Conservation (phyloP, 2,888 invertebrate species). For the Graphium colonna region DNA sequence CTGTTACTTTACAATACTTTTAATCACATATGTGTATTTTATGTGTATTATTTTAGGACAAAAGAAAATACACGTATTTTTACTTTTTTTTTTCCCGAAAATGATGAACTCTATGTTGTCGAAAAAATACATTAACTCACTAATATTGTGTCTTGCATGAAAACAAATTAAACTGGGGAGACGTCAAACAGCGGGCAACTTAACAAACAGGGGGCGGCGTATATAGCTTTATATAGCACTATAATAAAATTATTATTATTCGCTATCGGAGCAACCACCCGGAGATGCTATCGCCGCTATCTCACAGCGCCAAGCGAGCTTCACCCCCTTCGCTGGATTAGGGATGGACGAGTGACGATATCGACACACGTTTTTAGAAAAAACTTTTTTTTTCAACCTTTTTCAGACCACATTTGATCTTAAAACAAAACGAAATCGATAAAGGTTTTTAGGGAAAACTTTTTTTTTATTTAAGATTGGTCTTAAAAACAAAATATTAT, state of each 20-base stretch:
- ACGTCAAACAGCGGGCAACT: conserved; percentile 18
- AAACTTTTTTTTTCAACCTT: conserved; percentile 22
- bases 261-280: conserved; percentile 75
- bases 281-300: conserved; percentile 72
- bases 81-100: too few relatives aligned
- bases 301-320: conserved; percentile 74
- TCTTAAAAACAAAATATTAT: too few relatives aligned
- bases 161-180: too few relatives aligned
- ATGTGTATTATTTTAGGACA: too few relatives aligned
- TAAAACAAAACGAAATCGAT: conserved; percentile 42
- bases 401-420: too few relatives aligned
- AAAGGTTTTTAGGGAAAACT: conserved; percentile 5
- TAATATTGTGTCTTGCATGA: too few relatives aligned
- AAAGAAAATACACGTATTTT: too few relatives aligned
- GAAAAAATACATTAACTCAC: too few relatives aligned
- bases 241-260: conserved; percentile 79
- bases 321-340: conserved; percentile 66
- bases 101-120: too few relatives aligned
- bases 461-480: conserved; percentile 9
- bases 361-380: conserved; percentile 33
- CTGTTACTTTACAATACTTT: too few relatives aligned
- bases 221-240: conserved; percentile 68
- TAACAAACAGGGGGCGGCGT: conserved; percentile 37
- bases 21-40: too few relatives aligned
- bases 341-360: conserved; percentile 34